Evolutionary conservation across 2,888 invertebrate species (phyloP), one percentile per base, ranked within the genome.

Genomic region (Drosophila conformis): DNA sequence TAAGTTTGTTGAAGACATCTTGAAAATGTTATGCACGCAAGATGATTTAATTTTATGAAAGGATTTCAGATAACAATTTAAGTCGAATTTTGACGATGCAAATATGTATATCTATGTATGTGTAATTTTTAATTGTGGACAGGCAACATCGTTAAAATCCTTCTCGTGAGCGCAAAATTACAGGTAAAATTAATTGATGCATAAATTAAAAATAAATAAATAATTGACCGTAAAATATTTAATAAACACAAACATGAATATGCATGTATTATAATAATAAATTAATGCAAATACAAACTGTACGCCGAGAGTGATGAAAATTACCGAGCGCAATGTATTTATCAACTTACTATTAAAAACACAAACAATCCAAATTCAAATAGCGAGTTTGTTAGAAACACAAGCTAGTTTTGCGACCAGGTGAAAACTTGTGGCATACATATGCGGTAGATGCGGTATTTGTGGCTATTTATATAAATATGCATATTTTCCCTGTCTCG

Each of bases 181-280:
- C 21, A 29, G 38, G 38, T n/a, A 49, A 7, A 65, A 62, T n/a
- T 63, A 38, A 79, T 48, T 56, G 40, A 48, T 67, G 35, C n/a
- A 29, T 31, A 40, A 40, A 46, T 46, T 25, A 46, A 68, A 78
- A 68, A 56, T 35, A 65, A 71, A 76, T 62, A 71, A 80, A 80
- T 56, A 38, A 42, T 53, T 71, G 69, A 65, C 66, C 71, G 76
- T 78, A 73, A 87, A 76, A 78, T 89, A 89, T 83, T 81, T 76
- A 87, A 78, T 60, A 66, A 70, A 69, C 73, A 81, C 71, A 76
- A 61, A 58, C 49, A 77, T 64, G 54, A 62, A 79, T 49, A 64
- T 29, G 13, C 25, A 35, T 13, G 33, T 6, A 21, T n/a, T 35
- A 29, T 33, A 48, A 27, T 49, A 69, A 38, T 49, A 69, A 38